Percentiles rank a stretch among this genome's conserved stretches.
Evolutionary conservation across 2,888 invertebrate species (phyloP).

Genomic region (Seira sanloemensis): DNA sequence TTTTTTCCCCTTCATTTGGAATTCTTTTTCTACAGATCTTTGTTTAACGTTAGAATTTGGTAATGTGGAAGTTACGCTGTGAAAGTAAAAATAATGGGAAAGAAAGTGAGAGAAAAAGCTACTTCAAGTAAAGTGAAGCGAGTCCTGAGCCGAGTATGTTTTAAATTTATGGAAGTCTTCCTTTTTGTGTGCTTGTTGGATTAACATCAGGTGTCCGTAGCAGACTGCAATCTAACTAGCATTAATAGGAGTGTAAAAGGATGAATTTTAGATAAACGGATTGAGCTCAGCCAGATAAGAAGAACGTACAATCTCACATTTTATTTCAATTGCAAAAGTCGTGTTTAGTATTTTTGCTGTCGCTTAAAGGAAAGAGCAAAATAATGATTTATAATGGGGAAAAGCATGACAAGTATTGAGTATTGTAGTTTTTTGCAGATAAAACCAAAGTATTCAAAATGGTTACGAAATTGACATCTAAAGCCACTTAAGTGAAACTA

Average conservation of each 20-base stretch:
- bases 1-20: slow-evolving; percentile 33
- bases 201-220: slow-evolving; percentile 62
- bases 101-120: slow-evolving; percentile 5
- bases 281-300: slow-evolving; percentile 29
- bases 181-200: slow-evolving; percentile 37
- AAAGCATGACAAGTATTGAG: not conserved
- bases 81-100: not conserved
- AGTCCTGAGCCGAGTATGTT: not conserved
- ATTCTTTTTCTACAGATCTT: not conserved
- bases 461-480: slow-evolving; percentile 47
- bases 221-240: slow-evolving; percentile 52
- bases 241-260: slow-evolving; percentile 55
- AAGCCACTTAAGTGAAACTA: slow-evolving; percentile 45
- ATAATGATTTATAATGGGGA: not conserved
- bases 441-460: slow-evolving; percentile 21
- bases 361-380: no score
- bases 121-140: not conserved
- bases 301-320: not conserved
- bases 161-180: slow-evolving; percentile 31
- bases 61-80: not conserved
- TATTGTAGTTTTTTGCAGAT: slow-evolving; percentile 1
- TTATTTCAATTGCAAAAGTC: not conserved
- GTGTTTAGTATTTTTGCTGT: no score
- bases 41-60: not conserved
- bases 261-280: slow-evolving; percentile 63